Conservation (phyloP, 2,888 invertebrate genomes). For the Scaptomyza polygonia region DNA sequence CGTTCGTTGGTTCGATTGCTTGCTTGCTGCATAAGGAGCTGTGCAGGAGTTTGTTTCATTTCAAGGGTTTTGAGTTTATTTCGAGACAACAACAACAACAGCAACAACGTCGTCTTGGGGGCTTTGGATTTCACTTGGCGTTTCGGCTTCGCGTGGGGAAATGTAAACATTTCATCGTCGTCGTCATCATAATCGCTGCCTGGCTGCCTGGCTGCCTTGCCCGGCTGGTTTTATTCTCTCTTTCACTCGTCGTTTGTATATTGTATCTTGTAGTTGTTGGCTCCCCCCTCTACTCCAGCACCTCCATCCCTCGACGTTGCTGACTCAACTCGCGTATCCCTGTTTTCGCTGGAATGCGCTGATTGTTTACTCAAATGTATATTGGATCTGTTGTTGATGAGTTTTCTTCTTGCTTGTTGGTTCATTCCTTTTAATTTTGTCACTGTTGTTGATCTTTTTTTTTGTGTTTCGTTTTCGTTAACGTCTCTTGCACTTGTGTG, state of each 20-base stretch:
- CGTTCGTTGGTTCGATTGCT: slow-evolving; percentile 13
- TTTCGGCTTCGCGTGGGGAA: slow-evolving; percentile 71
- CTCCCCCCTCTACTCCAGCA: slow-evolving; percentile 1
- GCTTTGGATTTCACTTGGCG: slow-evolving; percentile 69
- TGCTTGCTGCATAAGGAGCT: slow-evolving; percentile 37
- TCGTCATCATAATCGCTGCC: slow-evolving; percentile 63
- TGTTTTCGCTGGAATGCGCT: slow-evolving; percentile 71
- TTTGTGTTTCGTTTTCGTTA: neutral
- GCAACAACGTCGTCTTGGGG: slow-evolving; percentile 50
- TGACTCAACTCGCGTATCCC: slow-evolving; percentile 62
- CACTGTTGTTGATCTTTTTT: slow-evolving; percentile 41
- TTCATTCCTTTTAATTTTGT: slow-evolving; percentile 30
- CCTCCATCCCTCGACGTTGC: slow-evolving; percentile 22
- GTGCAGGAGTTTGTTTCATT: slow-evolving; percentile 70
- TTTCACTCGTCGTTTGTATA: slow-evolving; percentile 16
- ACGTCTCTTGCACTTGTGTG: slow-evolving; percentile 37
- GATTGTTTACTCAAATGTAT: slow-evolving; percentile 75
- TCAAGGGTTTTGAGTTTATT: slow-evolving; percentile 69
- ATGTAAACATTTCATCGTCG: slow-evolving; percentile 74
- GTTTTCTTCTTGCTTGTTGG: slow-evolving; percentile 19
- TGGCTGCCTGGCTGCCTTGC: slow-evolving; percentile 25
- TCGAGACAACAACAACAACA: slow-evolving; percentile 37
- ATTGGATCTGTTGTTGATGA: slow-evolving; percentile 66
- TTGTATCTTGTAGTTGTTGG: neutral
- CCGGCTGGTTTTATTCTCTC: slow-evolving; percentile 38